phyloP scores from a whole-genome alignment of 2,888 invertebrate species.

The Eudemis profundana region DNA sequence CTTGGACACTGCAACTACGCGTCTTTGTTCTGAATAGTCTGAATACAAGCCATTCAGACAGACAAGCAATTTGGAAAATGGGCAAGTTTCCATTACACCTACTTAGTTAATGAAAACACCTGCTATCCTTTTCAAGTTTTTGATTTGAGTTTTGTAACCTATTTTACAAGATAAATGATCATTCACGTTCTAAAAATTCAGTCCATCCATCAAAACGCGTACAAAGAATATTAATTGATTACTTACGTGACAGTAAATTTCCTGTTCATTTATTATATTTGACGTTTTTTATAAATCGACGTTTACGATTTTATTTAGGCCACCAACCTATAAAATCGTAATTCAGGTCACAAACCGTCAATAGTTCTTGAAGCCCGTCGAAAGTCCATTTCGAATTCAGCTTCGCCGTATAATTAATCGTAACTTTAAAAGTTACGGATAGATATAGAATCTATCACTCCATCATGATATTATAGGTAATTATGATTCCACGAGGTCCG shows the following conservation, averaged over 20 bases:
- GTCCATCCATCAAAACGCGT: constrained; percentile 32
- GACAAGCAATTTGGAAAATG: no score
- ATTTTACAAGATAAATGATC: constrained; percentile 34
- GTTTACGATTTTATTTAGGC: no score
- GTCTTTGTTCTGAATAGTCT: no score
- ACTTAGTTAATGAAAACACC: background rate
- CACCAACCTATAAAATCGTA: no score
- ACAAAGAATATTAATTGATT: constrained; percentile 12
- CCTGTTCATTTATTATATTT: constrained; percentile 9
- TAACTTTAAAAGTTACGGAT: no score
- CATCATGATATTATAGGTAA: no score
- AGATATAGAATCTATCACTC: no score
- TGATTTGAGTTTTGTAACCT: constrained; percentile 6
- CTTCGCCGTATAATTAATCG: background rate
- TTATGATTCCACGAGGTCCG: no score
- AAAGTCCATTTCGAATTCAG: background rate
- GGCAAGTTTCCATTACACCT: no score
- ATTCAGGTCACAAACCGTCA: constrained; percentile 9
- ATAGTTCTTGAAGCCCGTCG: background rate
- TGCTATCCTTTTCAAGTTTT: background rate
- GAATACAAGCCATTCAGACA: no score
- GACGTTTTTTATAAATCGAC: constrained; percentile 8
- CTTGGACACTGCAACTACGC: no score
- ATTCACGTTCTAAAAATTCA: constrained; percentile 16
- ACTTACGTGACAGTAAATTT: constrained; percentile 14